Base-by-base conservation (phyloP, 2,888 invertebrate genomes). In the Baronia brevicornis region DNA sequence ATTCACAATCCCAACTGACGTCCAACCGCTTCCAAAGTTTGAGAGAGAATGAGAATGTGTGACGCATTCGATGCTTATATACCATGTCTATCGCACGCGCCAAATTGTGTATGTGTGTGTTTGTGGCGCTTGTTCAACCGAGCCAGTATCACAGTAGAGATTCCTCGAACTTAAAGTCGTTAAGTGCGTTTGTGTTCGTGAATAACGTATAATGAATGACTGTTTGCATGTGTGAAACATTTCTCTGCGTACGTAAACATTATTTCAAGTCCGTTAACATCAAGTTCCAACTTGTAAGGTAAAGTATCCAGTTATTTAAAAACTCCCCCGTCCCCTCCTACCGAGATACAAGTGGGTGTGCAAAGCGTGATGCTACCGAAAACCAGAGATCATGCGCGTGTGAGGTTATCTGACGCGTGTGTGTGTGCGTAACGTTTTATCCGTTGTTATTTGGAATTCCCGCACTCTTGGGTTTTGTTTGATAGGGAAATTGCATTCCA, bases 141-240 rank as follows among this genome's bases (percentile, higher is more conserved):
- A 27, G 32, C 32, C 43, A 57, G 58, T 67, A 48, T 49, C 44
- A 54, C 49, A 45, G 60, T n/a, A n/a, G 59, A 49, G 57, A 61
- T 80, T 82, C 75, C 62, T 53, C 62, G 78, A 78, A 80, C 63
- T 57, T 38, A n/a, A n/a, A n/a, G n/a, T n/a, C n/a, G 55, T 48
- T 55, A 40, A 48, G 49, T 44, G 37, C 24, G 23, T 26, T 60
- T 62, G 54, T 58, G 43, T 49, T 39, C 26, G 43, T 54, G 39
- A 54, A 28, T 24, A 38, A 51, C 35, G 26, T 12, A 10, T 37
- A 36, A 41, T 42, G 54, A 39, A 18, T 36, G 54, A 28, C 25
- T 45, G 36, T 45, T 34, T 37, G 48, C 52, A 33, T 54, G 66
- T 54, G 69, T 65, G 57, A 10, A 54, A 25, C 43, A 47, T 52